These are phyloP conservation scores for Alviniconcha marisindica DNA, from an alignment of 1,140 invertebrate genomes.

Conservation along the genomic window DNA sequence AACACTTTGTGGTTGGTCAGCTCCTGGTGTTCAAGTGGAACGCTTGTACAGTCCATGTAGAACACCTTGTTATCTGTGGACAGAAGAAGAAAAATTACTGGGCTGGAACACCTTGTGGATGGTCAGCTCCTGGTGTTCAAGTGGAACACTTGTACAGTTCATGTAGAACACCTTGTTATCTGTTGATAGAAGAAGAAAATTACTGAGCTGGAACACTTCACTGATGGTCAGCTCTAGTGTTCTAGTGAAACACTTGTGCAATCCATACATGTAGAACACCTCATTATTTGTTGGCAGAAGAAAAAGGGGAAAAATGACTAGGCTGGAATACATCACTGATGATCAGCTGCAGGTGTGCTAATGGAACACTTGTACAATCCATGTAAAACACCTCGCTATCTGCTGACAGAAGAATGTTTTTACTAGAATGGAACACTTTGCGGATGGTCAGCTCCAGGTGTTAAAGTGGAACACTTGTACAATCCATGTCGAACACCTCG, in stretches of 20 bases:
- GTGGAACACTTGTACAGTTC: constrained; percentile 66
- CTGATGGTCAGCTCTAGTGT: constrained; percentile 72
- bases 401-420: not conserved
- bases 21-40: constrained; percentile 71
- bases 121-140: constrained; percentile 72
- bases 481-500: constrained; percentile 74
- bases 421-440: constrained; percentile 74
- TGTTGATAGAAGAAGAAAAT: no score
- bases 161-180: constrained; percentile 70
- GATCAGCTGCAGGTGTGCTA: constrained; percentile 72
- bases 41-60: constrained; percentile 70
- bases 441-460: constrained; percentile 72
- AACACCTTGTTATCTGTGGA: constrained; percentile 64
- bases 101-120: constrained; percentile 74
- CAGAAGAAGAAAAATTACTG: no score
- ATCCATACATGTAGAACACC: constrained; percentile 73
- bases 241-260: constrained; percentile 66
- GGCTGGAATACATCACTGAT: constrained; percentile 74
- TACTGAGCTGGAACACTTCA: constrained; percentile 74
- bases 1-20: constrained; percentile 73
- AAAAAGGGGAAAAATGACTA: no score
- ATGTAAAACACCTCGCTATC: constrained; percentile 70
- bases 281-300: no score
- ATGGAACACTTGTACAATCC: constrained; percentile 66
- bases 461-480: constrained; percentile 65